Evolutionary conservation across 2,797 vertebrate genomes (phyloP).

Genomic region (Halcyon leucocephala): DNA sequence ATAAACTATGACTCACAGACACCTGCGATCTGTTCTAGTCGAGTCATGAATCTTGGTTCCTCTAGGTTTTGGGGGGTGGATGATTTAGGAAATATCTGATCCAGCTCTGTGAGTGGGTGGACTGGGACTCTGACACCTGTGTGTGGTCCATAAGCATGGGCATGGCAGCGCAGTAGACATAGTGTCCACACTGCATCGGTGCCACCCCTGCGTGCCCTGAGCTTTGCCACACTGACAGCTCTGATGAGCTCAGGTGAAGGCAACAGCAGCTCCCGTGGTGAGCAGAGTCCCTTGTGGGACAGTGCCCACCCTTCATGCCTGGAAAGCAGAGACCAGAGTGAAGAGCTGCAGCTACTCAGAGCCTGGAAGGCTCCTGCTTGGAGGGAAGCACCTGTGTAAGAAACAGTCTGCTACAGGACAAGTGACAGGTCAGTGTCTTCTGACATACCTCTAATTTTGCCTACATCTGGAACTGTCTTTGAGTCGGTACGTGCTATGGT

Average conservation of each 20-base stretch:
- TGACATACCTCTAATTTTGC: background rate
- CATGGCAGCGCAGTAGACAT: rapidly evolving
- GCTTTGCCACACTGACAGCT: background rate
- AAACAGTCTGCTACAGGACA: background rate
- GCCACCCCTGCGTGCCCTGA: background rate
- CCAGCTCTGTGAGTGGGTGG: background rate
- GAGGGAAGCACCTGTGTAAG: background rate
- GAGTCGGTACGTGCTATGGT: rapidly evolving
- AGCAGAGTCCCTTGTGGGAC: background rate
- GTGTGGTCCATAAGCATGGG: rapidly evolving
- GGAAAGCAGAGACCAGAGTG: background rate
- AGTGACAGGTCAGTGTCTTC: background rate
- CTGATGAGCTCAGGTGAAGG: background rate
- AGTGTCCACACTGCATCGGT: rapidly evolving
- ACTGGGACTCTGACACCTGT: rapidly evolving
- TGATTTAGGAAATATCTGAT: background rate
- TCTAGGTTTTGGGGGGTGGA: background rate
- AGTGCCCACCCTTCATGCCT: rapidly evolving
- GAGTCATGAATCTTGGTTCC: background rate
- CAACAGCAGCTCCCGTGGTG: background rate
- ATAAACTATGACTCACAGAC: background rate
- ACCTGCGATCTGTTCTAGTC: background rate
- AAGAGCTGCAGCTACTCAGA: background rate
- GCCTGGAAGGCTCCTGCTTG: background rate
- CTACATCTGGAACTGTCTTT: background rate